Conservation (phyloP, 2,797 vertebrate species). For the Tadarida brasiliensis region DNA sequence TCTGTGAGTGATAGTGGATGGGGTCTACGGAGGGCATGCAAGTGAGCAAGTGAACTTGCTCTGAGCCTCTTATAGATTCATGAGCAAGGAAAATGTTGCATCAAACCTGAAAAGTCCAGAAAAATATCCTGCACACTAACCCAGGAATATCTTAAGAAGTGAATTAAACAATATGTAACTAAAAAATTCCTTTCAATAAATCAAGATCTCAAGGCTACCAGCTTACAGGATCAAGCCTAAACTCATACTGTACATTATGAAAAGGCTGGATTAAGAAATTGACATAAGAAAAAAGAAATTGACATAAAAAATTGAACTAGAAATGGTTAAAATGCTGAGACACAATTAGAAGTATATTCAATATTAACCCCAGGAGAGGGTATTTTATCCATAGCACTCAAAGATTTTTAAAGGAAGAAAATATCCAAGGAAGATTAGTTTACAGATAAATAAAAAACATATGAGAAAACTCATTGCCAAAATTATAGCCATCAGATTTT, state of each 20-base stretch:
- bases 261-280: not conserved
- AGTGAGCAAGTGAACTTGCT: not conserved
- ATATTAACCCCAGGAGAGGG: not conserved
- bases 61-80: not conserved
- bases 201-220: not conserved
- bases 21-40: not conserved
- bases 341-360: not conserved
- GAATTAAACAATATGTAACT: not conserved
- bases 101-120: not conserved
- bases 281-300: not conserved
- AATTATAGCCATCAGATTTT: not conserved
- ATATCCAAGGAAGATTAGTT: not conserved
- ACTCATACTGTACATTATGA: not conserved
- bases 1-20: not conserved
- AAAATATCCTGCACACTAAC: not conserved
- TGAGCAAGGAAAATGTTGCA: not conserved
- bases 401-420: conserved; percentile 18
- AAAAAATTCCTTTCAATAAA: conserved; percentile 4
- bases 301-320: not conserved
- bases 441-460: not conserved
- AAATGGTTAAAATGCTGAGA: not conserved
- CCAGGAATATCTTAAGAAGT: not conserved
- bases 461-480: not conserved
- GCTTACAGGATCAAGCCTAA: not conserved
- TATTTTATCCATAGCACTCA: not conserved